These are phyloP conservation scores for Lithophane semibrunnea DNA, from an alignment of 2,888 invertebrate genomes.

Conservation along the genomic window DNA sequence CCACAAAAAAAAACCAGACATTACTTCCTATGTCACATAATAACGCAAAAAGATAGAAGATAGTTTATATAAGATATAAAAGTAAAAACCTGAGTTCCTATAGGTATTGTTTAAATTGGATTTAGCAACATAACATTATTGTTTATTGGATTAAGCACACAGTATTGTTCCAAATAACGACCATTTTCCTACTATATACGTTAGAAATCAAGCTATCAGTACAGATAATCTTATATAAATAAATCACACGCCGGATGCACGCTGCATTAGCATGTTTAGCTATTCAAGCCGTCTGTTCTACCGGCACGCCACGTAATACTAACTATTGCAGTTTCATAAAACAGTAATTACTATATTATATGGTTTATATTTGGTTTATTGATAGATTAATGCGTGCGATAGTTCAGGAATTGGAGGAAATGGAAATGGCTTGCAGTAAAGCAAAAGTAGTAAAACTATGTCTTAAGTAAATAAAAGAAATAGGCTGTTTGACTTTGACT, in stretches of 20 bases:
- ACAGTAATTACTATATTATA: conserved; percentile 13
- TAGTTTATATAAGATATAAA: background rate
- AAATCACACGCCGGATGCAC: conserved; percentile 65
- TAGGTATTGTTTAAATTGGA: background rate
- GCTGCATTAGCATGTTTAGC: conserved; percentile 48
- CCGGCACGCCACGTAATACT: conserved; percentile 41
- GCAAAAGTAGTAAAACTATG: background rate
- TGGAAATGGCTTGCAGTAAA: background rate
- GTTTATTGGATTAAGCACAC: no score
- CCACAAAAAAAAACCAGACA: no score
- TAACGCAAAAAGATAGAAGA: background rate
- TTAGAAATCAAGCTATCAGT: conserved; percentile 48
- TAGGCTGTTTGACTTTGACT: no score
- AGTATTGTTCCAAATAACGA: conserved; percentile 30
- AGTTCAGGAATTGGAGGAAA: background rate
- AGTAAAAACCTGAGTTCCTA: background rate
- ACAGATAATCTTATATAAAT: conserved; percentile 58
- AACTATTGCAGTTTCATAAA: conserved; percentile 31
- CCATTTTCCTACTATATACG: conserved; percentile 19
- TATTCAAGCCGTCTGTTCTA: conserved; percentile 40
- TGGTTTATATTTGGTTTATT: conserved; percentile 5
- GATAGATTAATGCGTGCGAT: conserved; percentile 2
- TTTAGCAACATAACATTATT: conserved; percentile 2
- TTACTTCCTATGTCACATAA: no score
- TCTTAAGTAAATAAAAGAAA: background rate